Conservation (phyloP, 2,888 invertebrate genomes). For the Idaea straminata region DNA sequence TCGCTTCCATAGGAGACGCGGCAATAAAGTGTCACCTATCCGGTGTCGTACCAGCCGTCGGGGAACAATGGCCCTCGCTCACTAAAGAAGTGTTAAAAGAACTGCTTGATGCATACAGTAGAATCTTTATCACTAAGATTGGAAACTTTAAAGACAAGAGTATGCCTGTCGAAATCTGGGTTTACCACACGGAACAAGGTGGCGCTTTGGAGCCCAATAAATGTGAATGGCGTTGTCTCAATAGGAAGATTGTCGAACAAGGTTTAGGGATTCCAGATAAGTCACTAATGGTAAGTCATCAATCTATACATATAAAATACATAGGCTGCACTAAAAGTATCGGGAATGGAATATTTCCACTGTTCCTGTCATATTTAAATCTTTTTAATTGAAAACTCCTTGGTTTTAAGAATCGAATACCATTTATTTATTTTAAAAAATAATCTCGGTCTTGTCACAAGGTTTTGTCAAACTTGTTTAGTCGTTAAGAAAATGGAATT, state of each 20-base stretch:
- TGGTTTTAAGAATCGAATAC: too few species aligned
- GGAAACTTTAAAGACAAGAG: constrained; percentile 72
- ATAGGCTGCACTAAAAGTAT: too few species aligned
- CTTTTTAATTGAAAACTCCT: too few species aligned
- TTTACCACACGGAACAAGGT: constrained; percentile 78
- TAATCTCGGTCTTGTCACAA: too few species aligned
- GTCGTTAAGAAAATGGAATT: too few species aligned
- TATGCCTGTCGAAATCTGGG: constrained; percentile 83
- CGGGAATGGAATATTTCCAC: too few species aligned
- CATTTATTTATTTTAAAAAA: too few species aligned
- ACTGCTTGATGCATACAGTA: constrained; percentile 71
- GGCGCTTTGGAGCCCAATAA: constrained; percentile 84
- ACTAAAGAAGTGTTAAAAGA: constrained; percentile 82
- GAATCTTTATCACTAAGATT: constrained; percentile 77
- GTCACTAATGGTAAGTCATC: constrained; percentile 43
- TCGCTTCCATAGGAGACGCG: constrained; percentile 75
- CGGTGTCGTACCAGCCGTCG: constrained; percentile 85
- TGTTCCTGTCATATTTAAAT: too few species aligned
- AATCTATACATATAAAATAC: too few species aligned
- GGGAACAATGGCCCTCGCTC: constrained; percentile 81
- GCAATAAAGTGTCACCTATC: constrained; percentile 85
- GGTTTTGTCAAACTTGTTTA: too few species aligned
- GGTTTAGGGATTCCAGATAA: constrained; percentile 81
- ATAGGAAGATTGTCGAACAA: constrained; percentile 82
- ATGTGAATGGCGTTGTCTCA: constrained; percentile 83